phyloP scores from a whole-genome alignment of 1,140 invertebrate genomes.

The Drosophila parabipectinata region DNA sequence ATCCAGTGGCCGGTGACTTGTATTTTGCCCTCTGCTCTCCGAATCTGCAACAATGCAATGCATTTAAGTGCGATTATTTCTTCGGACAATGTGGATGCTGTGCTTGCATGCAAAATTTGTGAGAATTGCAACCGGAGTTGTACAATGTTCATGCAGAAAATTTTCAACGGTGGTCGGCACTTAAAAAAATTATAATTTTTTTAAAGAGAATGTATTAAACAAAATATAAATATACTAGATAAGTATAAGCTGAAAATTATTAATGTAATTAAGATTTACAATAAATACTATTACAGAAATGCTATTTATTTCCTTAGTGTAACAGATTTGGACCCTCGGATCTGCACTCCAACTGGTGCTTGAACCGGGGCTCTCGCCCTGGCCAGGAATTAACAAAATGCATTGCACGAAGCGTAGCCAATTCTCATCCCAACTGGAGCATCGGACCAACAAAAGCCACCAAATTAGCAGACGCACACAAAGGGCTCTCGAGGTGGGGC shows the following conservation, averaged over 20 bases:
- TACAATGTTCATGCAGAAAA: constrained; percentile 12
- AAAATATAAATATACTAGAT: not conserved
- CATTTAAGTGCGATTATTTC: constrained; percentile 58
- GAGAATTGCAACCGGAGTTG: constrained; percentile 25
- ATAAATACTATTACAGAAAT: too few species aligned
- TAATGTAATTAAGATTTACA: too few species aligned
- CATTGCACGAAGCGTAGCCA: constrained; percentile 31
- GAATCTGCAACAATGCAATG: constrained; percentile 43
- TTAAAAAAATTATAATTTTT: not conserved
- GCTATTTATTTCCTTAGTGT: constrained; percentile 6
- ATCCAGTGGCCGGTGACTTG: constrained; percentile 9
- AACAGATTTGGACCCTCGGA: constrained; percentile 1
- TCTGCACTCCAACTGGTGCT: constrained; percentile 7
- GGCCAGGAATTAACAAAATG: constrained; percentile 50
- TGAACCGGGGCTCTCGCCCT: constrained; percentile 16
- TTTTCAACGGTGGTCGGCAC: constrained; percentile 5
- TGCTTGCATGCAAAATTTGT: constrained; percentile 18
- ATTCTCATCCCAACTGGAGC: constrained; percentile 17
- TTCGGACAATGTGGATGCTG: constrained; percentile 35
- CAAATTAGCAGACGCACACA: constrained; percentile 76
- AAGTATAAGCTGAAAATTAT: too few species aligned
- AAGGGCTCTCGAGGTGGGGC: constrained; percentile 32
- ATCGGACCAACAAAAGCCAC: constrained; percentile 66
- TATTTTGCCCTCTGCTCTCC: constrained; percentile 5
- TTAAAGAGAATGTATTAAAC: not conserved